phyloP scores from a whole-genome alignment of 2,113 vertebrate genomes.

The Seriola aureovittata region DNA sequence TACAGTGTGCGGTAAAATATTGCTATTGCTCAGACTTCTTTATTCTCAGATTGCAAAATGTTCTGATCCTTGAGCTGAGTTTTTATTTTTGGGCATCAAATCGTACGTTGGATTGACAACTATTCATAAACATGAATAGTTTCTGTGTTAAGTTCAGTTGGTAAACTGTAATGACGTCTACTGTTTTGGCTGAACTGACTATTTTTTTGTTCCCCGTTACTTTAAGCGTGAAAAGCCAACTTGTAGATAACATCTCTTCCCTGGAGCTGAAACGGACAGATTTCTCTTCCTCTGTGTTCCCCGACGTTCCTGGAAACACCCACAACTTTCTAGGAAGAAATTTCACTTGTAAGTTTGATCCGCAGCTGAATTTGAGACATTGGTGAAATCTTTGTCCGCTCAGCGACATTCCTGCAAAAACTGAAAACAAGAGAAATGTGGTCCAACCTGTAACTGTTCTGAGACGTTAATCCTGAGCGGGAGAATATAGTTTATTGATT shows the following conservation, averaged over 20 bases:
- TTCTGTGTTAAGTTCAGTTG: background rate
- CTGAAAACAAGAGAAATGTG: constrained; percentile 45
- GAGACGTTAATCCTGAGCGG: background rate
- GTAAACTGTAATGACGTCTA: constrained; percentile 12
- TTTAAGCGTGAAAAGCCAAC: background rate
- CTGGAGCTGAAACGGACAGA: constrained; percentile 45
- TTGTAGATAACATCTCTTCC: constrained; percentile 59
- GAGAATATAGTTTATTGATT: background rate
- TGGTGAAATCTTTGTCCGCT: constrained; percentile 35
- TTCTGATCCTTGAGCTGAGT: background rate
- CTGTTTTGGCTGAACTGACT: constrained; percentile 14
- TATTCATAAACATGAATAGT: background rate
- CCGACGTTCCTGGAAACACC: constrained; percentile 55
- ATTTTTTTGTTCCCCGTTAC: background rate
- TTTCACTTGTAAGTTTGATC: constrained; percentile 25
- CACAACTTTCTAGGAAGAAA: constrained; percentile 31
- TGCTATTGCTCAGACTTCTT: background rate
- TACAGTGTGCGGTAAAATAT: background rate
- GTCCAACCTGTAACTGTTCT: constrained; percentile 29
- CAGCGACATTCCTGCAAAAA: constrained; percentile 38
- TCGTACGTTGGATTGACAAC: background rate
- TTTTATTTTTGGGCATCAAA: background rate
- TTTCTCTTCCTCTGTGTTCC: constrained; percentile 56
- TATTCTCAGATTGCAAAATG: constrained; percentile 6
- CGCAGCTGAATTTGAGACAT: constrained; percentile 40